phyloP scores from a whole-genome alignment of 2,888 invertebrate genomes.

The Napeogenes sylphis region DNA sequence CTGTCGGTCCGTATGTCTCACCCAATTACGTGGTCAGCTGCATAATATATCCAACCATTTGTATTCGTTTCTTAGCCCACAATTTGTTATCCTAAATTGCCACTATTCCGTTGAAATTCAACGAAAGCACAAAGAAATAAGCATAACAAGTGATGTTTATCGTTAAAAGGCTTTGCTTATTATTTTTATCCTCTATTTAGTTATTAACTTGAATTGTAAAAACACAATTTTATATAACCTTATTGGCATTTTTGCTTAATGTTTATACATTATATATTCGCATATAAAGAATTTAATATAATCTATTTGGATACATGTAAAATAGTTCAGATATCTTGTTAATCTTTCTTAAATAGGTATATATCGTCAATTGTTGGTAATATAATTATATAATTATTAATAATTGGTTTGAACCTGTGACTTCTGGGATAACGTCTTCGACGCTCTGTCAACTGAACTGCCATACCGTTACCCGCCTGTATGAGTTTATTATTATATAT shows the following conservation, averaged over 20 bases:
- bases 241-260: background rate
- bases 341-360: too few relatives aligned
- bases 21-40: slow-evolving; percentile 23
- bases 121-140: slow-evolving; percentile 9
- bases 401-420: too few relatives aligned
- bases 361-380: too few relatives aligned
- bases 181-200: background rate
- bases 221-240: background rate
- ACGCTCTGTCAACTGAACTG: too few relatives aligned
- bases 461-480: too few relatives aligned
- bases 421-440: too few relatives aligned
- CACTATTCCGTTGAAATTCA: slow-evolving; percentile 18
- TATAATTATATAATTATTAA: too few relatives aligned
- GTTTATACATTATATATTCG: too few relatives aligned
- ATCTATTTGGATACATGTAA: too few relatives aligned
- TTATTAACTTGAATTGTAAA: background rate
- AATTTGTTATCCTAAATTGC: slow-evolving; percentile 24
- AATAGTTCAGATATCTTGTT: too few relatives aligned
- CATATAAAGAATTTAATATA: too few relatives aligned
- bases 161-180: background rate
- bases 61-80: slow-evolving; percentile 21
- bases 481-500: too few relatives aligned
- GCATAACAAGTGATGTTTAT: background rate
- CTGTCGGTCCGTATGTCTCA: slow-evolving; percentile 14
- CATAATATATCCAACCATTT: slow-evolving; percentile 20